These are phyloP conservation scores for Bacillus rossius DNA, from an alignment of 1,140 invertebrate genomes.

Conservation along the genomic window DNA sequence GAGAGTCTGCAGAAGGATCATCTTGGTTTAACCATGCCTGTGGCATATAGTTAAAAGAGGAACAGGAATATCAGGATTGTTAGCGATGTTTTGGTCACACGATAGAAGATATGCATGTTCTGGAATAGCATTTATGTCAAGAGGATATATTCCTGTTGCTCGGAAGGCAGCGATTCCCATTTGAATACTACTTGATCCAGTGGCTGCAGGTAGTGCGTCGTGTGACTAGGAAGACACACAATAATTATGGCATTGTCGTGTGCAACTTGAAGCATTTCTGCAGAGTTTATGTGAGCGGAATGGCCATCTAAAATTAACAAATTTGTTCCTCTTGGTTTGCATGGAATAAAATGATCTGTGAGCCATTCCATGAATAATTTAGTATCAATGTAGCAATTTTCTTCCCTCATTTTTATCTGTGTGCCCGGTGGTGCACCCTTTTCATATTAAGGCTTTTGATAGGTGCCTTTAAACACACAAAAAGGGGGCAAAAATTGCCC, in stretches of 20 bases:
- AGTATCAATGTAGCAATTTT: conserved; percentile 33
- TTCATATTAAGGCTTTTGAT: not conserved
- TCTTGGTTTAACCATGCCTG: too few relatives aligned
- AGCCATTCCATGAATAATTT: conserved; percentile 38
- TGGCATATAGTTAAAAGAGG: too few relatives aligned
- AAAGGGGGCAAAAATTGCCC: conserved; percentile 22
- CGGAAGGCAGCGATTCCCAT: too few relatives aligned
- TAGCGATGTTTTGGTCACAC: too few relatives aligned
- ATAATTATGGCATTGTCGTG: conserved; percentile 35
- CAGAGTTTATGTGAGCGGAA: conserved; percentile 29
- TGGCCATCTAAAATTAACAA: too few relatives aligned
- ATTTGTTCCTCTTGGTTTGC: conserved; percentile 34
- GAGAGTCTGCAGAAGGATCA: too few relatives aligned
- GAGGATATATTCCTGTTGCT: too few relatives aligned
- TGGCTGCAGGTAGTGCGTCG: conserved; percentile 36
- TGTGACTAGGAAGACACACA: conserved; percentile 37
- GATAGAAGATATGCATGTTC: too few relatives aligned
- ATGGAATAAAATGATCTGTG: conserved; percentile 34
- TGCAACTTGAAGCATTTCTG: conserved; percentile 33
- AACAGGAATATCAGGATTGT: too few relatives aligned
- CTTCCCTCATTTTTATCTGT: conserved; percentile 21
- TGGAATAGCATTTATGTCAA: too few relatives aligned
- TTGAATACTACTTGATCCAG: too few relatives aligned
- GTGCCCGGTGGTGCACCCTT: not conserved
- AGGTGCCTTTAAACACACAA: conserved; percentile 21